A percentile compares a stretch with the other conserved stretches of the same genome.
These are phyloP conservation scores for Antheraea pernyi DNA, from an alignment of 1,140 invertebrate genomes.

Conservation along the genomic window DNA sequence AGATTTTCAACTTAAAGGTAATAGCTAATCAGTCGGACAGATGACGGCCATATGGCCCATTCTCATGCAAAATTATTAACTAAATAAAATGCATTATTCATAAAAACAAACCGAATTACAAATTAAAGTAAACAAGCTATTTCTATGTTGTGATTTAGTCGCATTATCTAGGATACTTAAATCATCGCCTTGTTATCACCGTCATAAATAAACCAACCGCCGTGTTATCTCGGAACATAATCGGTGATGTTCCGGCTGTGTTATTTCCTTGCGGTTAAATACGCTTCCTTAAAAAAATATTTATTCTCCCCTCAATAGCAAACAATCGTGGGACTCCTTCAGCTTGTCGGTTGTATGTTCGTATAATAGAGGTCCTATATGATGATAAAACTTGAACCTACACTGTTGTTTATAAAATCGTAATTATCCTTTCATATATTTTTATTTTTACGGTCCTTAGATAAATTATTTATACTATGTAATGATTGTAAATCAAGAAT, in stretches of 20 bases:
- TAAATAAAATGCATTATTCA: background rate
- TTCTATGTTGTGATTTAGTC: slow-evolving; percentile 37
- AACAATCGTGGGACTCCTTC: slow-evolving; percentile 24
- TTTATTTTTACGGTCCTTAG: no score
- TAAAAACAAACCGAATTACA: slow-evolving; percentile 13
- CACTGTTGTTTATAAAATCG: no score
- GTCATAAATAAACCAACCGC: slow-evolving; percentile 44
- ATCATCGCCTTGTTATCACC: slow-evolving; percentile 52
- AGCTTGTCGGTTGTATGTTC: slow-evolving; percentile 17
- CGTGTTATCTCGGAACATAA: slow-evolving; percentile 57
- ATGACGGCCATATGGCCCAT: no score
- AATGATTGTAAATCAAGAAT: no score
- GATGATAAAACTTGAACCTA: no score
- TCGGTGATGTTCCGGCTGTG: slow-evolving; percentile 48
- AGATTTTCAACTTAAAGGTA: no score
- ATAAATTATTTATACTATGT: no score
- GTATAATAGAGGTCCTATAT: background rate
- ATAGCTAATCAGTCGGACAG: no score
- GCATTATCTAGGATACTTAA: slow-evolving; percentile 55
- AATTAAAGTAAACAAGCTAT: slow-evolving; percentile 34
- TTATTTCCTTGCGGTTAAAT: slow-evolving; percentile 49
- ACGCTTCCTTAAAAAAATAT: slow-evolving; percentile 45
- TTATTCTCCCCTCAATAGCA: slow-evolving; percentile 28
- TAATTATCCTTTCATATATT: no score
- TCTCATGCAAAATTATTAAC: no score